A percentile compares a stretch with the other conserved stretches of the same genome.
phyloP scores from a whole-genome alignment of 2,888 invertebrate genomes.

The Lepeophtheirus nordmannii region DNA sequence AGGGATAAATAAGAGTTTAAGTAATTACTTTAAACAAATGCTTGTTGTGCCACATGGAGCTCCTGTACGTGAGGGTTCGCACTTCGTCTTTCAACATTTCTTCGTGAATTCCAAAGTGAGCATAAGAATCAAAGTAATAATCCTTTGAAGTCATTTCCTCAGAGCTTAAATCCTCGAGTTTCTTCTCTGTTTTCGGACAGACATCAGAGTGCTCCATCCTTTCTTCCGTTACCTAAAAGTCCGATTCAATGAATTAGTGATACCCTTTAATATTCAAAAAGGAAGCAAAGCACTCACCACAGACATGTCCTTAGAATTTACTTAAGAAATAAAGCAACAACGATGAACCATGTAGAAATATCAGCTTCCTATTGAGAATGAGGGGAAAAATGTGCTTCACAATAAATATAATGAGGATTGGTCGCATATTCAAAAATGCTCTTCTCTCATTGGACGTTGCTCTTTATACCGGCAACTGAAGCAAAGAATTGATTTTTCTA shows the following conservation, averaged over 20 bases:
- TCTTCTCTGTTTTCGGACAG: slow-evolving; percentile 31
- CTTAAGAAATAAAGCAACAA: not conserved
- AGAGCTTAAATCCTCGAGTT: slow-evolving; percentile 44
- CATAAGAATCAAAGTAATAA: slow-evolving; percentile 99
- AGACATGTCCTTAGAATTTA: not conserved
- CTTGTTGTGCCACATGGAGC: slow-evolving; percentile 98
- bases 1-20: too few species aligned
- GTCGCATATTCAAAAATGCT: not conserved
- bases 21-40: slow-evolving; percentile 62
- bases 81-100: slow-evolving; percentile 99
- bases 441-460: not conserved
- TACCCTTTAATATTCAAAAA: not conserved
- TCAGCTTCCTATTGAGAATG: not conserved
- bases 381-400: not conserved
- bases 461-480: slow-evolving; percentile 2
- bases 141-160: slow-evolving; percentile 99
- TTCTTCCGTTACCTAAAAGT: not conserved
- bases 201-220: not conserved
- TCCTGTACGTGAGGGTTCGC: slow-evolving; percentile 89
- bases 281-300: not conserved
- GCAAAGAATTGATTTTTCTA: not conserved
- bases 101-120: slow-evolving; percentile 99
- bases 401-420: not conserved
- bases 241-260: not conserved
- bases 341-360: not conserved